These are phyloP conservation scores for Polypedilum pembai DNA, from an alignment of 1,140 invertebrate species.

Conservation along the genomic window DNA sequence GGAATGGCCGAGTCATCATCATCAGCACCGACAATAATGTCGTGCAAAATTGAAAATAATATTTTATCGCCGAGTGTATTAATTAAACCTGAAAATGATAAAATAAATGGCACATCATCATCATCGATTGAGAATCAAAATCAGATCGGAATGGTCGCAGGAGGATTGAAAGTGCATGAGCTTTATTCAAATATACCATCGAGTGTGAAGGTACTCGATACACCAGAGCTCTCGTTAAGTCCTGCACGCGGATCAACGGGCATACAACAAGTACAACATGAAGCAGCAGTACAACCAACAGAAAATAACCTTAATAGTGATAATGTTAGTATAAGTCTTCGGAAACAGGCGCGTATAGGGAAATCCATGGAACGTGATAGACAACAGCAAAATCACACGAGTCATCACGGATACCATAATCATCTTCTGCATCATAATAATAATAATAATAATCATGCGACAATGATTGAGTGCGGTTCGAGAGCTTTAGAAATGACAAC, in stretches of 20 bases:
- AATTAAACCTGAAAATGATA: conserved; percentile 30
- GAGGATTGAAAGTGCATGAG: conserved; percentile 35
- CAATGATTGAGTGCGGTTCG: conserved; percentile 8
- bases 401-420: conserved; percentile 35
- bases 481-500: neutral
- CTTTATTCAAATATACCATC: conserved; percentile 41
- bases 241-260: conserved; percentile 57
- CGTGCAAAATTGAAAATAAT: conserved; percentile 29
- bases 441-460: conserved; percentile 25
- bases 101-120: neutral
- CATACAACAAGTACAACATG: conserved; percentile 44
- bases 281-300: conserved; percentile 36
- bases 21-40: neutral
- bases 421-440: conserved; percentile 32
- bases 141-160: neutral
- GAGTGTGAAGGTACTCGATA: conserved; percentile 34
- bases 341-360: conserved; percentile 55
- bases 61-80: conserved; percentile 20
- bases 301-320: conserved; percentile 31
- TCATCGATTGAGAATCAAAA: neutral
- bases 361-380: conserved; percentile 57
- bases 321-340: conserved; percentile 9
- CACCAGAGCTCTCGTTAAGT: conserved; percentile 45
- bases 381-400: neutral
- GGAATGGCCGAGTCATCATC: conserved; percentile 5